These are phyloP conservation scores for Papilio gigon DNA, from an alignment of 2,888 invertebrate genomes.

Conservation along the genomic window DNA sequence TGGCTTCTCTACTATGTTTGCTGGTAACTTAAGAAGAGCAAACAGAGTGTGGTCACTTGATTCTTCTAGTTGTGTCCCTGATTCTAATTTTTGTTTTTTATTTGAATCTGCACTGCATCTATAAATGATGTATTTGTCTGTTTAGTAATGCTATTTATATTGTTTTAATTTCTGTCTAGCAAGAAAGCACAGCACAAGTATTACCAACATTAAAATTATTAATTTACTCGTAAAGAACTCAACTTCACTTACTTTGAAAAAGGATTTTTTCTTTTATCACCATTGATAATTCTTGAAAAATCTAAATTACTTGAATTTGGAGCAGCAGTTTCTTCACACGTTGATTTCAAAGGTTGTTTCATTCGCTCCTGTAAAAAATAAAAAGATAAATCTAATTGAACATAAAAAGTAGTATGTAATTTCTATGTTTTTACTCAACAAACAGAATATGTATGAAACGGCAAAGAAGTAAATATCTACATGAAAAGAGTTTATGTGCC, in stretches of 20 bases:
- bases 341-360: conserved; percentile 65
- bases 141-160: neutral
- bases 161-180: neutral
- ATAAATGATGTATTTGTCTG: conserved; percentile 42
- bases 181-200: neutral
- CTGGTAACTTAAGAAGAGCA: conserved; percentile 75
- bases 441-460: neutral
- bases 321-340: conserved; percentile 55
- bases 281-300: conserved; percentile 73
- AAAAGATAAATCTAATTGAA: no score
- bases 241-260: conserved; percentile 83
- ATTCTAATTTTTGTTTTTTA: conserved; percentile 64
- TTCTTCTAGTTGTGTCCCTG: conserved; percentile 63
- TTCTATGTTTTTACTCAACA: neutral
- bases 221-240: neutral
- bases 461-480: neutral
- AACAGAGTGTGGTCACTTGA: conserved; percentile 84
- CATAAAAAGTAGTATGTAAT: no score
- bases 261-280: conserved; percentile 89
- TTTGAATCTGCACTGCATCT: conserved; percentile 60
- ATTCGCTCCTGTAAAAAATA: conserved; percentile 68
- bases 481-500: neutral
- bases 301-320: conserved; percentile 66
- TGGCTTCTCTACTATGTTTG: conserved; percentile 63
- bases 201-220: neutral